Evolutionary conservation across 2,888 invertebrate species (phyloP).

Genomic region (Panopea generosa): DNA sequence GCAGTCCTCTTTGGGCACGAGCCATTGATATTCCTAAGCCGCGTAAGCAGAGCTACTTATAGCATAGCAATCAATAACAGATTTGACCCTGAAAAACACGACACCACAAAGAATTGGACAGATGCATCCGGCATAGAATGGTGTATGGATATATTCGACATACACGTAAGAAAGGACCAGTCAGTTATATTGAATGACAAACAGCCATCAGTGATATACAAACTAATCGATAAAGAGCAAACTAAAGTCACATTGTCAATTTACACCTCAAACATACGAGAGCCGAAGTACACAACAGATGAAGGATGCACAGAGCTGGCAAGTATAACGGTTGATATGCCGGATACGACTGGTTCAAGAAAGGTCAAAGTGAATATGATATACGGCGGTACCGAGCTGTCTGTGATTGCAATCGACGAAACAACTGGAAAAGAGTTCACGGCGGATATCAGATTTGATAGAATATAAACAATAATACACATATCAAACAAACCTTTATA

Average conservation of each 20-base stretch:
- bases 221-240: slow-evolving; percentile 21
- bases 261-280: slow-evolving; percentile 13
- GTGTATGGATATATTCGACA: slow-evolving; percentile 22
- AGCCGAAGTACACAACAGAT: slow-evolving; percentile 35
- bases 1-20: slow-evolving; percentile 54
- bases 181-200: slow-evolving; percentile 8
- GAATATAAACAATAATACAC: background rate
- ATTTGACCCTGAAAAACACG: slow-evolving; percentile 19
- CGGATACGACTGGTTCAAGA: slow-evolving; percentile 32
- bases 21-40: slow-evolving; percentile 37
- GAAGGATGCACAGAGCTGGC: slow-evolving; percentile 37
- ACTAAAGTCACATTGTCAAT: slow-evolving; percentile 16
- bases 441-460: slow-evolving; percentile 8
- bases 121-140: slow-evolving; percentile 5
- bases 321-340: slow-evolving; percentile 35
- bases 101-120: background rate
- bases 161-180: slow-evolving; percentile 28
- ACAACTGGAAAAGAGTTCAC: background rate
- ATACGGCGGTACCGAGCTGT: slow-evolving; percentile 57
- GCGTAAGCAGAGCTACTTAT: slow-evolving; percentile 37
- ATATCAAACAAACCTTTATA: background rate
- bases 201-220: background rate
- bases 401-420: slow-evolving; percentile 36
- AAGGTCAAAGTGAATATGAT: slow-evolving; percentile 36
- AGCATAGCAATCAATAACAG: background rate